Evolutionary conservation across 2,888 invertebrate species (phyloP).

Genomic region (Oligia fasciuncula): DNA sequence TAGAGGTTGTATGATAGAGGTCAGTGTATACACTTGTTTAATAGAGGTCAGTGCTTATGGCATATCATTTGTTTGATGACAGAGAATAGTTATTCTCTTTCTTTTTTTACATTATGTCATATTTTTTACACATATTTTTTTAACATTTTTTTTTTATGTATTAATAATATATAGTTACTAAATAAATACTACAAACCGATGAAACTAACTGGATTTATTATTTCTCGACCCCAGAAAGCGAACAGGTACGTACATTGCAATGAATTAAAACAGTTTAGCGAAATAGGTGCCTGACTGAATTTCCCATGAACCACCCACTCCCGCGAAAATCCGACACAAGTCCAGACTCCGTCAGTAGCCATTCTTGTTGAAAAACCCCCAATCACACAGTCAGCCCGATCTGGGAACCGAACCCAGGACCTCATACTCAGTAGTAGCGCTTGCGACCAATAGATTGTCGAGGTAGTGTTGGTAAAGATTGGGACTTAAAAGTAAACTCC

Average conservation of each 20-base stretch:
- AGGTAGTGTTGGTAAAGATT: background rate
- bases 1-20: too few species aligned
- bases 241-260: slow-evolving; percentile 23
- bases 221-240: background rate
- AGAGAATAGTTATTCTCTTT: too few species aligned
- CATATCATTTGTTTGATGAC: too few species aligned
- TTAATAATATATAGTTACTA: background rate
- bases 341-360: too few species aligned
- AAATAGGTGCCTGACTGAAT: background rate
- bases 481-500: background rate
- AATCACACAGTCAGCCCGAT: background rate
- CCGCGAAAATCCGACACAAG: too few species aligned
- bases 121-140: slow-evolving; percentile 5
- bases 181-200: slow-evolving; percentile 35
- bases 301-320: background rate
- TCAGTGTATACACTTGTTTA: too few species aligned
- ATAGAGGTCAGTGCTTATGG: too few species aligned
- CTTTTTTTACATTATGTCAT: slow-evolving; percentile 16
- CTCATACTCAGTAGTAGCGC: background rate
- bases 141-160: slow-evolving; percentile 1
- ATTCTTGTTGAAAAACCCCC: too few species aligned
- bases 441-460: background rate
- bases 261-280: background rate
- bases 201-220: slow-evolving; percentile 33
- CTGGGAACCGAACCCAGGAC: background rate